A percentile compares a stretch with the other conserved stretches of the same genome.
phyloP scores from a whole-genome alignment of 2,888 invertebrate species.

The Spilosoma lubricipeda region DNA sequence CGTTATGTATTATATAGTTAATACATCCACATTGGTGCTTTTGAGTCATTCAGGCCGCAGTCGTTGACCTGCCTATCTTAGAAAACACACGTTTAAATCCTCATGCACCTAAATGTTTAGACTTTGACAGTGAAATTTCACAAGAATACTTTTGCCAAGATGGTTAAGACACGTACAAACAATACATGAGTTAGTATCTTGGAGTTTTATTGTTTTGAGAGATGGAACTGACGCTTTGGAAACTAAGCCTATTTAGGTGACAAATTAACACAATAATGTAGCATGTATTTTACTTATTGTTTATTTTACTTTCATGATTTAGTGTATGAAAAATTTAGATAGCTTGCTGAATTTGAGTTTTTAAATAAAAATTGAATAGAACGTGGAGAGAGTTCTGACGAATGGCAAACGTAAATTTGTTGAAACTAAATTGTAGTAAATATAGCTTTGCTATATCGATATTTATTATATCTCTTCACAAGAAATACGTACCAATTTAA shows the following conservation, averaged over 20 bases:
- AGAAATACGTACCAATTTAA: background rate
- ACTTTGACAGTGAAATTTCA: constrained; percentile 22
- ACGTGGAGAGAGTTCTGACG: too few species aligned
- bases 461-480: too few species aligned
- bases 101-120: constrained; percentile 2
- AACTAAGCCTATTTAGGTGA: constrained; percentile 21
- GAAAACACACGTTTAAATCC: background rate
- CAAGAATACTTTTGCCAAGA: constrained; percentile 25
- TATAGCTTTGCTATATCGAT: background rate
- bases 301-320: background rate
- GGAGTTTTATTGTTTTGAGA: constrained; percentile 33
- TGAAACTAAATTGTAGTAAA: background rate
- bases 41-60: constrained; percentile 21
- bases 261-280: constrained; percentile 46
- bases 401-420: background rate
- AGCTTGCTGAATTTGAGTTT: background rate
- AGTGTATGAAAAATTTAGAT: background rate
- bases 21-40: background rate
- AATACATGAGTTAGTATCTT: constrained; percentile 34
- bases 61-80: constrained; percentile 32
- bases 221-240: constrained; percentile 9
- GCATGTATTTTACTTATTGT: background rate
- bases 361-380: background rate
- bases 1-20: background rate
- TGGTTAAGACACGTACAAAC: constrained; percentile 27